Evolutionary conservation across 2,113 vertebrate species (phyloP).

Genomic region (Melanostigma gelatinosum): DNA sequence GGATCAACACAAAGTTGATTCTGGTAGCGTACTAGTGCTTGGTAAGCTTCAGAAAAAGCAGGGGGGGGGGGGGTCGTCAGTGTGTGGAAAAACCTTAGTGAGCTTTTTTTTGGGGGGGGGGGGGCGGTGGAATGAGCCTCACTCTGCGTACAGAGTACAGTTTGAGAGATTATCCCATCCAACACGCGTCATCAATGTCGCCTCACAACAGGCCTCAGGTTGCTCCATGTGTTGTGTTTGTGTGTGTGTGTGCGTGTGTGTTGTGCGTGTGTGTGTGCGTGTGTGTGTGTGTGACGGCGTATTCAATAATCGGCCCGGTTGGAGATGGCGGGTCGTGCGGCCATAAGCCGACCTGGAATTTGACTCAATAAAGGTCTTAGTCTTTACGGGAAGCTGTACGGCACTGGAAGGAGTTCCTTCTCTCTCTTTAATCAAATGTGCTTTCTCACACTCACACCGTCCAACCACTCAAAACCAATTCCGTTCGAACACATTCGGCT

Average conservation of each 20-base stretch:
- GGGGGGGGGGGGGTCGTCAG: background rate
- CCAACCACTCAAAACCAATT: background rate
- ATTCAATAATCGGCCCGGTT: conserved; percentile 76
- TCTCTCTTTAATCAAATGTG: conserved; percentile 35
- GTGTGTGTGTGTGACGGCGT: conserved; percentile 44
- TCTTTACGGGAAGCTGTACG: conserved; percentile 81
- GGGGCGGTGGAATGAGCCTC: conserved; percentile 53
- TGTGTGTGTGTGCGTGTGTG: conserved; percentile 29
- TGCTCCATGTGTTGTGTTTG: conserved; percentile 52
- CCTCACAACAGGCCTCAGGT: conserved; percentile 71
- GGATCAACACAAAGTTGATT: background rate
- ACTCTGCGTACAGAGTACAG: conserved; percentile 66
- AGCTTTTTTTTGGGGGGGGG: conserved; percentile 11
- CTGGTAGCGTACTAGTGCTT: background rate
- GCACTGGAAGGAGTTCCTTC: conserved; percentile 32
- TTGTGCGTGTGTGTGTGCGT: conserved; percentile 47
- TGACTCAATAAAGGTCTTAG: conserved; percentile 85
- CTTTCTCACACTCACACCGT: background rate
- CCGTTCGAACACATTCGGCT: background rate
- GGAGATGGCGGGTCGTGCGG: conserved; percentile 73
- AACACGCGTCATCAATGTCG: conserved; percentile 78
- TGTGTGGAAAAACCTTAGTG: conserved; percentile 39
- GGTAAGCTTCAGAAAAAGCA: background rate
- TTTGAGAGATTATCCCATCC: conserved; percentile 77
- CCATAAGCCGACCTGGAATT: conserved; percentile 88